Base-by-base conservation (phyloP, 1,140 invertebrate genomes). In the Drosophila saltans region DNA sequence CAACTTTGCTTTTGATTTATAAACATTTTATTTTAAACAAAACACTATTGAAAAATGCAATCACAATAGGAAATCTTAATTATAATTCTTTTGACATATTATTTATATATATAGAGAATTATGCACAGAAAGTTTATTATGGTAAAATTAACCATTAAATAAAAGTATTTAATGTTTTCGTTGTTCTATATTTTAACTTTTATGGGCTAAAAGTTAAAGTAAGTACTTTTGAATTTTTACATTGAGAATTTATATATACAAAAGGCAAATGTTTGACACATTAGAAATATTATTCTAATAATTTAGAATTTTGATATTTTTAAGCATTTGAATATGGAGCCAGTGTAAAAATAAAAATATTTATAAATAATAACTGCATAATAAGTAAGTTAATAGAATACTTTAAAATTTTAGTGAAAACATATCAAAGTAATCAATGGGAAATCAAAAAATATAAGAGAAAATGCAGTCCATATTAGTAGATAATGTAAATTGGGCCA, bases 401-500 rank as follows among this genome's bases (percentile, higher is more conserved):
- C 16, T 59, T 39, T 5, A 39, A 33, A 24, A 58, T 21, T 30
- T 48, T 48, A 24, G 45, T 48, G 7, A 33, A 55, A 11, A 36
- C 2, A 30, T 16, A 16, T 11, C 3, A 10, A 65, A 30, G 30
- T 5, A 24, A 21, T 26, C 16, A 16, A 16, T 16, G 21, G 1
- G 41, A 45, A 16, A 66, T 7, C 8, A 67, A 28, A 68, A 57
- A 58, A 28, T 5, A 33, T 16, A 65, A 67, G 21, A 6, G 10
- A 66, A 58, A 63, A 9, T 10, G 39, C 9, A 24, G 74, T 60
- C 45, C 30, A 66, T 69, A 21, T 1, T 43, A 28, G 26, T 69
- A 61, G 21, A 30, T 16, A 16, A 16, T 16, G 43, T 52, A 69
- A 56, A 65, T 56, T 65, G 41, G 75, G 64, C 70, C 61, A 73